phyloP scores from a whole-genome alignment of 2,113 vertebrate species.

The Chrysochloris asiatica region DNA sequence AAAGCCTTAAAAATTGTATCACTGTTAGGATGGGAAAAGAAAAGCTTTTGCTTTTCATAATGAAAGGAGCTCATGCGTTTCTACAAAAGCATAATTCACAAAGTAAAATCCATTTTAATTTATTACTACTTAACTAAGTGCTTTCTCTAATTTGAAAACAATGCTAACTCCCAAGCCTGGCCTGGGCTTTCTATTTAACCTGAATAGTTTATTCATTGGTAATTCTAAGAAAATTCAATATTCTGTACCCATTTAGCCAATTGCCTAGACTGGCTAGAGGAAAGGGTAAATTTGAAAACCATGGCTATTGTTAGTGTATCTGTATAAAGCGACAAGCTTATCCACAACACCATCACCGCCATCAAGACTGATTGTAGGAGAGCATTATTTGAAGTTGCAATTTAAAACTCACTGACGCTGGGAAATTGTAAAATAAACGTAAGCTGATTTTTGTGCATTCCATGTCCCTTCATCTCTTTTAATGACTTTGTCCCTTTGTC shows the following conservation, averaged over 20 bases:
- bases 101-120: conserved; percentile 67
- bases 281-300: not conserved
- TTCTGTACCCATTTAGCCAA: not conserved
- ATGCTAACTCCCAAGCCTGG: conserved; percentile 1
- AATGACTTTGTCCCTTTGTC: not conserved
- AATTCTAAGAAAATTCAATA: conserved; percentile 56
- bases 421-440: not conserved
- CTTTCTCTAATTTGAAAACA: conserved; percentile 61
- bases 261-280: not conserved
- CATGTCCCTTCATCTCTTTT: not conserved
- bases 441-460: not conserved
- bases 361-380: not conserved
- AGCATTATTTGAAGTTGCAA: not conserved
- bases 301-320: not conserved
- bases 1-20: not conserved
- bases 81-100: conserved; percentile 55
- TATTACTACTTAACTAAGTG: conserved; percentile 65
- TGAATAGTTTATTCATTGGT: conserved; percentile 53
- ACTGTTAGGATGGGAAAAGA: conserved; percentile 41
- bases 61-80: conserved; percentile 55
- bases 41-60: conserved; percentile 38
- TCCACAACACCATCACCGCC: not conserved
- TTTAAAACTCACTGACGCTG: not conserved
- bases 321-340: not conserved
- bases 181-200: conserved; percentile 54